Conservation (phyloP, 2,888 invertebrate species). For the Beris chalybata region DNA sequence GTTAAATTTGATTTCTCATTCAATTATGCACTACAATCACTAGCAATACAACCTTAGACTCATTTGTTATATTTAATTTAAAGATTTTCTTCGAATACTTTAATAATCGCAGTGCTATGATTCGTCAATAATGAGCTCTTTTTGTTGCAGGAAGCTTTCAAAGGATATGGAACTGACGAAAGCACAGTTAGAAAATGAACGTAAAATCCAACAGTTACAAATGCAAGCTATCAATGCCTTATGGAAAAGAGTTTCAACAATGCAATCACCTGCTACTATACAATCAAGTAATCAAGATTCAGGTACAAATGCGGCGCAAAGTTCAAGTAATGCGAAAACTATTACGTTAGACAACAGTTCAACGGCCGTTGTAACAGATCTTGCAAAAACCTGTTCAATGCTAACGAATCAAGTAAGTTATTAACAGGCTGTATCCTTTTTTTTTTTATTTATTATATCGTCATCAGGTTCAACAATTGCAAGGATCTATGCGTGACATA, state of each 20-base stretch:
- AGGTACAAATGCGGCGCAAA: slow-evolving; percentile 49
- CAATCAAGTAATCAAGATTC: slow-evolving; percentile 41
- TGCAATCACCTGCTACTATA: slow-evolving; percentile 53
- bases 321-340: slow-evolving; percentile 46
- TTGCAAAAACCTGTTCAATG: slow-evolving; percentile 74
- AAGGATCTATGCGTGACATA: slow-evolving; percentile 77
- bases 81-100: background rate
- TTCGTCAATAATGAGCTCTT: background rate
- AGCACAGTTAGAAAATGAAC: slow-evolving; percentile 79
- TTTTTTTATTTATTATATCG: background rate
- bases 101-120: background rate
- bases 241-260: slow-evolving; percentile 81
- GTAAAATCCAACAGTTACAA: slow-evolving; percentile 82
- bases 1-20: too few relatives aligned
- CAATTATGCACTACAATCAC: background rate
- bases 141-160: slow-evolving; percentile 67
- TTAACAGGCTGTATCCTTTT: slow-evolving; percentile 7
- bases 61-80: background rate
- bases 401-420: slow-evolving; percentile 69
- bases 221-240: slow-evolving; percentile 89
- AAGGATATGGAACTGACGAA: slow-evolving; percentile 85
- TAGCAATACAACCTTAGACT: background rate
- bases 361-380: slow-evolving; percentile 65
- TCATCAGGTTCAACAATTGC: slow-evolving; percentile 72
- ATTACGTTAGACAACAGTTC: slow-evolving; percentile 60